A percentile compares a stretch with the other conserved stretches of the same genome.
phyloP scores from a whole-genome alignment of 2,797 vertebrate species.

The Scomberomorus guttatus region DNA sequence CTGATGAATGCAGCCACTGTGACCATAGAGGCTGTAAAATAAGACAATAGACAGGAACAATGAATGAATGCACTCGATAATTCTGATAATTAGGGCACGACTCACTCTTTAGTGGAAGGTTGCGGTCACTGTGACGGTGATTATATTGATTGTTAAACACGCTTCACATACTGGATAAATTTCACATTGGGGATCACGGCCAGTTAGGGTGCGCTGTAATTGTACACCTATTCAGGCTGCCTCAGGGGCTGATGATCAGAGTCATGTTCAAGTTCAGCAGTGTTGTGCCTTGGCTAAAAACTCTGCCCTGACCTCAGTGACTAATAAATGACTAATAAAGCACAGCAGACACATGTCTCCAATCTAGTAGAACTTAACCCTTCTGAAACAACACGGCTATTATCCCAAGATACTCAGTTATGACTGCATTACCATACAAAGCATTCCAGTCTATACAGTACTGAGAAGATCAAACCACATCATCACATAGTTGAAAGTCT shows the following conservation, averaged over 20 bases:
- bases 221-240: conserved; percentile 65
- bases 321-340: conserved; percentile 84
- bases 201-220: conserved; percentile 67
- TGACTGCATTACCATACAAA: conserved; percentile 72
- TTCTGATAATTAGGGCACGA: conserved; percentile 60
- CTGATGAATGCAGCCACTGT: conserved; percentile 66
- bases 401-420: conserved; percentile 70
- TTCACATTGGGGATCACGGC: conserved; percentile 48
- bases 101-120: conserved; percentile 54
- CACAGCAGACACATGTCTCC: conserved; percentile 79
- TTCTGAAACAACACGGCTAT: conserved; percentile 68
- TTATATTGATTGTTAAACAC: conserved; percentile 67
- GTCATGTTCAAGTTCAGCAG: conserved; percentile 68
- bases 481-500: conserved; percentile 61
- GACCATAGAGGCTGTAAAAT: conserved; percentile 42
- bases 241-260: conserved; percentile 72
- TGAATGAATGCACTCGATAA: conserved; percentile 53
- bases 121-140: conserved; percentile 62
- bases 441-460: conserved; percentile 64
- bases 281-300: conserved; percentile 78
- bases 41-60: conserved; percentile 70
- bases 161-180: conserved; percentile 63
- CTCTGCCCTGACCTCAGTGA: conserved; percentile 74
- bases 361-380: conserved; percentile 72
- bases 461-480: conserved; percentile 71